Evolutionary conservation across 1,140 invertebrate genomes (phyloP), one percentile per base, ranked within the genome.

Genomic region (Drosophila ercepeae): DNA sequence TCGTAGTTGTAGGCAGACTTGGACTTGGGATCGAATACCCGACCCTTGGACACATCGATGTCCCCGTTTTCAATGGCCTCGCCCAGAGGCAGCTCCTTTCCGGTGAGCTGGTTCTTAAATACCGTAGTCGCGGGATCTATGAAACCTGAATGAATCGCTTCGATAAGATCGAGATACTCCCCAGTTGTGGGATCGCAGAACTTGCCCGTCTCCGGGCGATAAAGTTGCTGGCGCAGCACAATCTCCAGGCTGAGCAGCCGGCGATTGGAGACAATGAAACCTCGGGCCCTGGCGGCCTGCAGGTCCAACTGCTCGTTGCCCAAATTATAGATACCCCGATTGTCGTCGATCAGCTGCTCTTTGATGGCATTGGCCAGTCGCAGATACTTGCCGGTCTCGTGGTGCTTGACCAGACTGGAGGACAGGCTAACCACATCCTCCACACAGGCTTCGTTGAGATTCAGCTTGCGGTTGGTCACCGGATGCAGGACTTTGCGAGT

Each of bases 381-480:
- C 21, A 97, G 86, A 77, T 97, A 96, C 90, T 94, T 94, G 84
- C 95, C 94, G 34, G 93, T 91, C 75, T 93, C 92, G 70, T 93
- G 92, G 83, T 97, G 93, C 91, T 96, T 96, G 0, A 99, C 92
- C 41, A 97, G 92, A 4, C 97, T 97, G 6, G 93, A 93, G 41
- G 95, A 92, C 0, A 96, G 94, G 92, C 97, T 95, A 44, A 99
- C 94, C n/a, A 98, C 88, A 90, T 97, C 95, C 77, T 95, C 93
- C 36, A 94, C 93, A 65, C 96, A 94, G 8, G 97, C 95, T 71
- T 96, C 95, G 68, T 95, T 94, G 1, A 99, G 90, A n/a, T 95
- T 95, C 2, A 97, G 92, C 84, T 94, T 94, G 71, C 95, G 94
- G 27, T 96, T 95, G 13, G 94, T 96, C 1, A 95, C 94, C 1